Evolutionary conservation across 2,888 invertebrate species (phyloP).

Genomic region (Netelia melanura): DNA sequence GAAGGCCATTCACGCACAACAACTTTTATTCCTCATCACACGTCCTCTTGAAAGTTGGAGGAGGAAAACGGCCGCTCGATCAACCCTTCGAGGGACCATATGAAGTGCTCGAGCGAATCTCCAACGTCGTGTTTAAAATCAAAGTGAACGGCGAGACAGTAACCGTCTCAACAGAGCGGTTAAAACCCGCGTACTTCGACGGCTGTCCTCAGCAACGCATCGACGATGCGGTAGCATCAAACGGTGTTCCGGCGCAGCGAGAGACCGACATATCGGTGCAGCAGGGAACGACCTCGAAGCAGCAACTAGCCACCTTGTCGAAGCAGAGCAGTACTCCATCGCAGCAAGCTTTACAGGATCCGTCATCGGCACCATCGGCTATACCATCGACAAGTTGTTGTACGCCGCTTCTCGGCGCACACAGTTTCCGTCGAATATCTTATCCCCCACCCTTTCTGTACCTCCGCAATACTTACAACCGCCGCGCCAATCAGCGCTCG

Average conservation of each 20-base stretch:
- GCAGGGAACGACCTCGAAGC: neutral
- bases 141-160: neutral
- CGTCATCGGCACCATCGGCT: no score
- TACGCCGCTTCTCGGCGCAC: no score
- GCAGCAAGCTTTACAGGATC: no score
- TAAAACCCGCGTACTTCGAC: neutral
- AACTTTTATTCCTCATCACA: constrained; percentile 7
- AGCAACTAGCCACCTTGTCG: neutral
- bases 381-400: no score
- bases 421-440: no score
- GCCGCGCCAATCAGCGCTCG: no score
- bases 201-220: neutral
- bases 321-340: no score
- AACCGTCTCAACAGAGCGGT: constrained; percentile 8
- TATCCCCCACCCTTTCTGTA: no score
- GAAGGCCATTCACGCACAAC: constrained; percentile 20
- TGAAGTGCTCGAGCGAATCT: constrained; percentile 10
- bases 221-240: neutral
- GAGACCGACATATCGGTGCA: neutral
- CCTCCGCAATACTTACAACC: no score
- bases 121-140: neutral
- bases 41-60: neutral
- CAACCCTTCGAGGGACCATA: constrained; percentile 31
- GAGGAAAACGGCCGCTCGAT: constrained; percentile 1
- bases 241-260: neutral